Evolutionary conservation across 2,113 vertebrate species (phyloP).

Genomic region (Pterophyllum scalare): DNA sequence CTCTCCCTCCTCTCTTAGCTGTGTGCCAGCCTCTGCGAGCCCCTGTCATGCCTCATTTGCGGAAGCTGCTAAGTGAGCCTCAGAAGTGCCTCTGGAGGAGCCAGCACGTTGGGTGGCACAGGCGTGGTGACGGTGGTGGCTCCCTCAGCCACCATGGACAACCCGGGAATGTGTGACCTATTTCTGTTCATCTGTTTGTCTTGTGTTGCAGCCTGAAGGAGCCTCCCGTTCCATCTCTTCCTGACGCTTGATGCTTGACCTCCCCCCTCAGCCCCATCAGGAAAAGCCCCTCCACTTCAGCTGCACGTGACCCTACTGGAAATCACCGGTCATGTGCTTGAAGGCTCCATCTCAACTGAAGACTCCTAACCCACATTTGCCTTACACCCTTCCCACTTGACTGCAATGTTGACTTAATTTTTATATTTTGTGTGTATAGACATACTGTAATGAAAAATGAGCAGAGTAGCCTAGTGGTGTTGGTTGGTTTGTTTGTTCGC

Average conservation of each 20-base stretch:
- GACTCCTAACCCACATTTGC: slow-evolving; percentile 21
- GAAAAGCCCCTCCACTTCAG: background rate
- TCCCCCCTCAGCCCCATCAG: background rate
- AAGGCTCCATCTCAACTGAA: slow-evolving; percentile 31
- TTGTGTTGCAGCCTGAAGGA: slow-evolving; percentile 67
- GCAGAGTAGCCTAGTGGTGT: slow-evolving; percentile 42
- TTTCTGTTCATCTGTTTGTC: slow-evolving; percentile 35
- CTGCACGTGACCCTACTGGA: slow-evolving; percentile 56
- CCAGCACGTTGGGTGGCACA: slow-evolving; percentile 50
- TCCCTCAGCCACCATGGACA: slow-evolving; percentile 14
- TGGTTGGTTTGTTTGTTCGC: slow-evolving; percentile 42
- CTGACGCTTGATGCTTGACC: slow-evolving; percentile 43
- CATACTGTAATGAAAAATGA: slow-evolving; percentile 44
- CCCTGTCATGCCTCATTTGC: slow-evolving; percentile 67
- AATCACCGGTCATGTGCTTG: slow-evolving; percentile 32
- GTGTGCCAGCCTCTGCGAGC: slow-evolving; percentile 43
- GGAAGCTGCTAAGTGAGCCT: slow-evolving; percentile 70
- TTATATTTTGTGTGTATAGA: slow-evolving; percentile 68
- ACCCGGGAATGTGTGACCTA: slow-evolving; percentile 52
- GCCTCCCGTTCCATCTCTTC: slow-evolving; percentile 31
- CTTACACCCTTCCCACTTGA: slow-evolving; percentile 26
- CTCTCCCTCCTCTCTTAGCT: slow-evolving; percentile 10
- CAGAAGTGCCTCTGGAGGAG: slow-evolving; percentile 57
- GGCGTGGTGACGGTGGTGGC: slow-evolving; percentile 19
- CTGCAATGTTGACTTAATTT: slow-evolving; percentile 69